These are phyloP conservation scores for Ptychodera flava DNA, from an alignment of 35 echinoderm and acorn worm genomes.

Conservation along the genomic window DNA sequence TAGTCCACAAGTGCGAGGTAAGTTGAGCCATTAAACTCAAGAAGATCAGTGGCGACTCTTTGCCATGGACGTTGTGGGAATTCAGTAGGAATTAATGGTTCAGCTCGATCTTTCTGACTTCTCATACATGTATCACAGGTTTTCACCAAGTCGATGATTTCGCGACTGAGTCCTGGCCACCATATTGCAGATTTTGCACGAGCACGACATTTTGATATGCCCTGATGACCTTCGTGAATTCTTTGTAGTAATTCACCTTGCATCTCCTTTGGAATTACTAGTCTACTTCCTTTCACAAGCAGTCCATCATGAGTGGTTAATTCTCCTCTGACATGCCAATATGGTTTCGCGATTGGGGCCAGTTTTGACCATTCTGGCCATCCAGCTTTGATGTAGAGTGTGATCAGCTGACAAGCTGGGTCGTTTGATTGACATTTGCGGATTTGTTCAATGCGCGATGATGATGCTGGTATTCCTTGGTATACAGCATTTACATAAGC, in stretches of 20 bases:
- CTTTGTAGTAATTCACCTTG: not conserved
- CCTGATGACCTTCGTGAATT: conserved; percentile 2
- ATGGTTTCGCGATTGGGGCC: no score
- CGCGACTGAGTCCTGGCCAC: not conserved
- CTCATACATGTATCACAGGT: conserved; percentile 26
- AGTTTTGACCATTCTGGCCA: no score
- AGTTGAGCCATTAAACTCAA: conserved; percentile 37
- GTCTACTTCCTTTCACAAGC: conserved; percentile 24
- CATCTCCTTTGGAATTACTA: conserved; percentile 11
- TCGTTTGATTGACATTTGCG: no score
- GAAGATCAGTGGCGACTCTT: conserved; percentile 26
- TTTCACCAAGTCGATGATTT: conserved; percentile 29
- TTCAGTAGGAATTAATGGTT: not conserved
- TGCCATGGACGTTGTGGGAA: conserved; percentile 13
- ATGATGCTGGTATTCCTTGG: no score
- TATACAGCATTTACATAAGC: no score
- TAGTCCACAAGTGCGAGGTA: conserved; percentile 27
- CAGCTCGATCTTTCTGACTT: not conserved
- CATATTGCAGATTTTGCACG: not conserved
- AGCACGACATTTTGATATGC: not conserved
- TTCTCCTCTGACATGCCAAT: no score
- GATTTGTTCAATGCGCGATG: no score
- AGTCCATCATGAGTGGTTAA: conserved; percentile 23
- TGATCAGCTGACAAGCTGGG: no score
- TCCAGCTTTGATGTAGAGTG: no score